Percentiles rank a stretch among this genome's conserved stretches.
phyloP scores from a whole-genome alignment of 1,140 invertebrate genomes.

The Stenopsyche tienmushanensis region DNA sequence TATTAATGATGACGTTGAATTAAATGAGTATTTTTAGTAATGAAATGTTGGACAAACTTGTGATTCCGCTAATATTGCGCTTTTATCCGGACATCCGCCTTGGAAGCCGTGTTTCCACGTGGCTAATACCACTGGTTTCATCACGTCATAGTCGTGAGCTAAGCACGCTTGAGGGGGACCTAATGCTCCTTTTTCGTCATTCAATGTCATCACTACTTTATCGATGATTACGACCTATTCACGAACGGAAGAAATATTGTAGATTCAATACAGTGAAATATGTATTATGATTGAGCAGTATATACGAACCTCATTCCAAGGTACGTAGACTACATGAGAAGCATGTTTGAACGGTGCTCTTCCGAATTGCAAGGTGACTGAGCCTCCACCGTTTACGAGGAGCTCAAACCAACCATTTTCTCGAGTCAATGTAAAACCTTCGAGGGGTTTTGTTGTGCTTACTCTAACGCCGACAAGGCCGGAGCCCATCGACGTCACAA shows the following conservation, averaged over 20 bases:
- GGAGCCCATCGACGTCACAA: slow-evolving; percentile 86
- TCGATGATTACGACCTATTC: slow-evolving; percentile 84
- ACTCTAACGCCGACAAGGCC: slow-evolving; percentile 93
- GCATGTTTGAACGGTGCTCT: slow-evolving; percentile 87
- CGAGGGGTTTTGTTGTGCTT: slow-evolving; percentile 82
- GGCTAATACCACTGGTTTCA: slow-evolving; percentile 91
- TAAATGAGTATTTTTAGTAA: not conserved
- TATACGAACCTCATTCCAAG: slow-evolving; percentile 86
- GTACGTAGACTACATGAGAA: slow-evolving; percentile 89
- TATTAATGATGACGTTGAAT: slow-evolving; percentile 3
- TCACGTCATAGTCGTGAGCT: slow-evolving; percentile 88
- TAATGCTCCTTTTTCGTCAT: slow-evolving; percentile 68
- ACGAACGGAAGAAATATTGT: slow-evolving; percentile 35
- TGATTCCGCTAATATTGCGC: slow-evolving; percentile 90
- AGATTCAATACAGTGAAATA: not conserved
- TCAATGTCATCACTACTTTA: slow-evolving; percentile 80
- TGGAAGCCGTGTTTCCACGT: slow-evolving; percentile 97
- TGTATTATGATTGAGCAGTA: not conserved
- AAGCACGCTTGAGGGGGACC: slow-evolving; percentile 75
- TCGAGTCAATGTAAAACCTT: slow-evolving; percentile 91
- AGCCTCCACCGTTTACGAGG: slow-evolving; percentile 94
- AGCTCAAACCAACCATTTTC: slow-evolving; percentile 95
- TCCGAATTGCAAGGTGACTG: slow-evolving; percentile 92
- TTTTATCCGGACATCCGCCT: slow-evolving; percentile 89
- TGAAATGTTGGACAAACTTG: slow-evolving; percentile 60